Base-by-base conservation (phyloP, 2,797 vertebrate species). In the Poeciliopsis infans region DNA sequence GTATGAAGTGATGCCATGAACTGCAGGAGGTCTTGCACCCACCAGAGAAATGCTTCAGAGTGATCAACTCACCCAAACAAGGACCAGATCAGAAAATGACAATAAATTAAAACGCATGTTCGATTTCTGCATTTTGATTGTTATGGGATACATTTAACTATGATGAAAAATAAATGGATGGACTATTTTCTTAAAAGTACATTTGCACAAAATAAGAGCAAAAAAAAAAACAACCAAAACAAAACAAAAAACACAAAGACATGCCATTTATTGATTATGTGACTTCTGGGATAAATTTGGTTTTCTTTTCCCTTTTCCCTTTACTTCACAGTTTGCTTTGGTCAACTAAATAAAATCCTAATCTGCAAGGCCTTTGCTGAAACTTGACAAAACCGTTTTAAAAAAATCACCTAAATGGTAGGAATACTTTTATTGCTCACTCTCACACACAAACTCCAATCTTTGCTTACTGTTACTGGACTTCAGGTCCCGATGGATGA, bases 401-500 rank as follows among this genome's bases (percentile, higher is more conserved):
- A 55, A 11, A 61, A 33, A 31, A 31, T 41, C 7, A 59, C 7
- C 1, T 16, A 39, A 20, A 39, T 2, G 61, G 33, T 7, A n/a
- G 39, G 11, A n/a, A 69, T 23, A 43, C 11, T 43, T 69, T 43
- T 23, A 77, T 51, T 51, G 49, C 49, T 10, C 20, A 23, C 49
- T 25, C 69, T 47, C 73, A 83, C 47, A 83, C 57, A 76, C 79
- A 83, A 41, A 83, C 69, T 72, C 28, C 0, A 68, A 46, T 61
- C 7, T 73, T 28, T 84, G 90, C 98, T 98, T 96, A 99, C 98
- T 96, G 95, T 98, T 99, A 95, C 97, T 97, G 83, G 98, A 99
- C 92, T 99, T 99, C 83, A 99, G 97, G 94, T 99, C 98, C 1
- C 98, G 96, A 76, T 99, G 98, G 79, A 99, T 97, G 57, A 99